Evolutionary conservation across 2,113 vertebrate species (phyloP), one percentile per base, ranked within the genome.

Genomic region (Lanius collurio): DNA sequence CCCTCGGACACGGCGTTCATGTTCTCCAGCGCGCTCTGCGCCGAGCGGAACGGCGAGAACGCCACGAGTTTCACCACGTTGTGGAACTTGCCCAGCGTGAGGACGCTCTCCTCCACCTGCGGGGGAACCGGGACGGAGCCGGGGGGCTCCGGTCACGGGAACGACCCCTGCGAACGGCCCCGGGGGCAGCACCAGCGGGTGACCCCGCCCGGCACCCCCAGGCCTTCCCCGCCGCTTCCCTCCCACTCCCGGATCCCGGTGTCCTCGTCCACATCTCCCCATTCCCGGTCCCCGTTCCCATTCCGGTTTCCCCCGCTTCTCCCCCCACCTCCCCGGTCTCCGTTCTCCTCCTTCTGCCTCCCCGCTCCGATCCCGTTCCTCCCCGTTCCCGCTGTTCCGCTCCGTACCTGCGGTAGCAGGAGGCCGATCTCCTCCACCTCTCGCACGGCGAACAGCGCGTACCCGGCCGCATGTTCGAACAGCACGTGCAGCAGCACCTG

Each of bases 1-100:
- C 99, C 99, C 98, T 99, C 99, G 18, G 99, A 99, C 49, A 99
- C 95, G 1, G 99, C 99, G 28, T 99, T 99, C 39, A 99, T 98
- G 97, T 99, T 99, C 86, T 99, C 99, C 96, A 99, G 97, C 17
- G 99, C 99, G 56, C 97, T 96, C 96, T 99, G 99, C 3, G 99
- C 99, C 0, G 99, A 99, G 84, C 97, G 98, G 95, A 99, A 99
- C 0, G 99, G 99, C 26, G 97, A 97, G 80, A 99, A 99, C 7
- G 99, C 99, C 24, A 97, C 98, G 11, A 99, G 97, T 89, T 98
- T 98, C 85, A 99, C 98, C 59, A 99, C 96, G 44, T 94, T 98
- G 95, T 98, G 99, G 91, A 99, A 99, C 76, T 99, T 99, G 1
- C 97, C 98, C 3, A 99, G 55, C 77, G 73, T 99, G 44, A 99